A percentile compares a stretch with the other conserved stretches of the same genome.
These are phyloP conservation scores for Drosophila saltans DNA, from an alignment of 1,140 invertebrate genomes.

Conservation along the genomic window DNA sequence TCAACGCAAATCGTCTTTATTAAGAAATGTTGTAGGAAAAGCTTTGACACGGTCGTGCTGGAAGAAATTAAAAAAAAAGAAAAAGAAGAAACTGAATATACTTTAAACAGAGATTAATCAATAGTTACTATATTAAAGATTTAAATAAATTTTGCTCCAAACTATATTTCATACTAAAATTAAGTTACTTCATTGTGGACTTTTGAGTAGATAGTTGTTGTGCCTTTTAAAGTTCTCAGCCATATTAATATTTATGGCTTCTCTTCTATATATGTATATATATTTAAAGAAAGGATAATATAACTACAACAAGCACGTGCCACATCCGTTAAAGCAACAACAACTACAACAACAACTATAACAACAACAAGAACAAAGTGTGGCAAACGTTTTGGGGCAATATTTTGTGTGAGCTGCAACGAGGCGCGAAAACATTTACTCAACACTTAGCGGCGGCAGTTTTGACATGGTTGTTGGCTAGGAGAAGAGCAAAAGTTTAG, in stretches of 20 bases:
- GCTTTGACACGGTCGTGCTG: no score
- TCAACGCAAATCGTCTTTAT: no score
- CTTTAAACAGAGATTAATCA: no score
- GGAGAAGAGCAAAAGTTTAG: constrained; percentile 2
- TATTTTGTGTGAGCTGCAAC: constrained; percentile 56
- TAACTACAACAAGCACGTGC: constrained; percentile 57
- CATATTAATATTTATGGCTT: constrained; percentile 9
- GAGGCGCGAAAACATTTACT: constrained; percentile 81
- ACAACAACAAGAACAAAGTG: constrained; percentile 2
- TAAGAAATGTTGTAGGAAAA: no score
- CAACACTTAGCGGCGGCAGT: constrained; percentile 64
- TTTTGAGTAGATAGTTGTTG: background rate
- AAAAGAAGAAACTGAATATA: no score
- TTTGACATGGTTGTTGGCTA: constrained; percentile 11
- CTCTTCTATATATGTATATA: background rate
- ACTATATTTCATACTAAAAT: no score
- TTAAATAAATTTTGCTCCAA: no score
- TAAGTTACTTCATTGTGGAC: background rate
- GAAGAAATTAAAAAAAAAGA: no score
- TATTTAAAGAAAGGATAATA: constrained; percentile 5
- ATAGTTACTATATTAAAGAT: no score
- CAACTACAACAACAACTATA: constrained; percentile 20
- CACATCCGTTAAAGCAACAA: constrained; percentile 48
- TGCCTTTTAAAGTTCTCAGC: background rate
- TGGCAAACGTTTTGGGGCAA: constrained; percentile 59